phyloP scores from a whole-genome alignment of 2,888 invertebrate species.

The Zygothrica quintamaculata region DNA sequence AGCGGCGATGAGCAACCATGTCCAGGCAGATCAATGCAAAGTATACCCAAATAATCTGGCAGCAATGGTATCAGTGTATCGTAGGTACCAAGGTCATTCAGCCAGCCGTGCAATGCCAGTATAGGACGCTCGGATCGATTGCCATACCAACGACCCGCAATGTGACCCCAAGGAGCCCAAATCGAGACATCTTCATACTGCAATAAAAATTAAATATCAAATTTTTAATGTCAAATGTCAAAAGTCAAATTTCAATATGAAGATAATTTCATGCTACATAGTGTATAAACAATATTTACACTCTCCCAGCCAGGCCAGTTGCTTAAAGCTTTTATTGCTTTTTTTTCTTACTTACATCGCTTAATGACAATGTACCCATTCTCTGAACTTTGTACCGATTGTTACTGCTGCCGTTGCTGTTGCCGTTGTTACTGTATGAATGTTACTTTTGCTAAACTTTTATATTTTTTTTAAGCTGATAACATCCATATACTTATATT shows the following conservation, averaged over 20 bases:
- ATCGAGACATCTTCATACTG: slow-evolving; percentile 87
- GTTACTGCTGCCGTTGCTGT: too few species aligned
- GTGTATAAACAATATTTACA: slow-evolving; percentile 41
- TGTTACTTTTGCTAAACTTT: too few species aligned
- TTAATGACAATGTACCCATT: slow-evolving; percentile 53
- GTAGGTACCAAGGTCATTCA: slow-evolving; percentile 90
- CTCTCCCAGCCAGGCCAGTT: slow-evolving; percentile 1
- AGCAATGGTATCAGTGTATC: slow-evolving; percentile 88
- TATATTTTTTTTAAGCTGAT: too few species aligned
- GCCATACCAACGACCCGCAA: slow-evolving; percentile 90
- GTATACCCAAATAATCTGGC: slow-evolving; percentile 84
- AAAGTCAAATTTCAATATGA: not conserved
- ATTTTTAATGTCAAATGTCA: not conserved
- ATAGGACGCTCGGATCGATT: slow-evolving; percentile 87
- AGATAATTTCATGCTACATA: slow-evolving; percentile 17
- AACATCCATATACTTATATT: too few species aligned
- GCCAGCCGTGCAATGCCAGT: slow-evolving; percentile 90
- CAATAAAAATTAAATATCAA: slow-evolving; percentile 10
- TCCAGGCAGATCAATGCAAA: slow-evolving; percentile 89
- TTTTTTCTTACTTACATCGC: slow-evolving; percentile 43
- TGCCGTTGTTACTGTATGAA: too few species aligned
- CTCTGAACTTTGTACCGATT: slow-evolving; percentile 34
- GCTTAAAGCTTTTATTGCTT: slow-evolving; percentile 6
- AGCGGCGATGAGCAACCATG: slow-evolving; percentile 89
- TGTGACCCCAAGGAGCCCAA: slow-evolving; percentile 88